Conservation (phyloP, 1,140 invertebrate species). For the Drosophila takahashii region DNA sequence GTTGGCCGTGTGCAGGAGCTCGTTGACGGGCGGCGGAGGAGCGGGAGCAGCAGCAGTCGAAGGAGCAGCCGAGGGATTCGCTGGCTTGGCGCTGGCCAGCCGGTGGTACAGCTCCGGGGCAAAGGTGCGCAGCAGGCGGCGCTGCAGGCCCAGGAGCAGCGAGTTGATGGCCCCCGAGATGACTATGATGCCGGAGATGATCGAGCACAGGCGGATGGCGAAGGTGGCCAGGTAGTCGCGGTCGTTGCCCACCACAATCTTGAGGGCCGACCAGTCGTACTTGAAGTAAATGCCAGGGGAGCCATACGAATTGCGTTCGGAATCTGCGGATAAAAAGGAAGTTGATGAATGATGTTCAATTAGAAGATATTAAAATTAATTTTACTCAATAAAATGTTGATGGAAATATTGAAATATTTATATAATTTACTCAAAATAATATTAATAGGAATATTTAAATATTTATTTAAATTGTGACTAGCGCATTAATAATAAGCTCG, state of each 20-base stretch:
- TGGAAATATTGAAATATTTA: no score
- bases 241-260: slow-evolving; percentile 93
- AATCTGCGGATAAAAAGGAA: slow-evolving; percentile 76
- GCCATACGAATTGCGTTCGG: slow-evolving; percentile 93
- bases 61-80: background rate
- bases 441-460: no score
- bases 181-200: slow-evolving; percentile 96
- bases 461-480: no score
- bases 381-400: no score
- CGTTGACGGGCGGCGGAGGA: slow-evolving; percentile 36
- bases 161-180: slow-evolving; percentile 87
- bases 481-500: no score
- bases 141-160: slow-evolving; percentile 39
- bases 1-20: slow-evolving; percentile 70
- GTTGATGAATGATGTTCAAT: no score
- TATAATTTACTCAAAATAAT: no score
- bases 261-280: slow-evolving; percentile 95
- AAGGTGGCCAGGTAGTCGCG: slow-evolving; percentile 92
- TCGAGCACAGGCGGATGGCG: slow-evolving; percentile 93
- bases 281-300: slow-evolving; percentile 97
- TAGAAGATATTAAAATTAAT: no score
- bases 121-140: slow-evolving; percentile 51
- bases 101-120: slow-evolving; percentile 60
- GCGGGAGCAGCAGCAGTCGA: background rate
- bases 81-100: slow-evolving; percentile 1